Evolutionary conservation across 2,113 vertebrate species (phyloP).

Genomic region (Stictonetta naevosa): DNA sequence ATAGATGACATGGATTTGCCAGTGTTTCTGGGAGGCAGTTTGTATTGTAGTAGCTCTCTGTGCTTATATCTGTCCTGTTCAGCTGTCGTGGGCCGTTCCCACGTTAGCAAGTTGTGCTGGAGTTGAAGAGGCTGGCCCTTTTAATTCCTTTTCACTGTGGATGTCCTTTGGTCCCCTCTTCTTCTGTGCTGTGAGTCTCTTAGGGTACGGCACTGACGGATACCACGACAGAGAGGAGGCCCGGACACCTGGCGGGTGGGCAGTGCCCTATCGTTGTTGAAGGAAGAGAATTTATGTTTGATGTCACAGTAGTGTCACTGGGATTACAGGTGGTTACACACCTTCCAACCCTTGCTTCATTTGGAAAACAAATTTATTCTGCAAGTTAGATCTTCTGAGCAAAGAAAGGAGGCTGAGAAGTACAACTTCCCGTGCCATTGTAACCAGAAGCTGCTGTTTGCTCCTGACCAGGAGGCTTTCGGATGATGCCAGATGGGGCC

Average conservation of each 20-base stretch:
- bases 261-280: not conserved
- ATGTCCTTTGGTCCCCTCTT: not conserved
- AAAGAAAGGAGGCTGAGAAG: not conserved
- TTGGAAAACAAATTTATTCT: not conserved
- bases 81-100: not conserved
- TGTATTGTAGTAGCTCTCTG: not conserved
- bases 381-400: not conserved
- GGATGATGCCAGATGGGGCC: slow-evolving; percentile 65
- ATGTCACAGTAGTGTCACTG: not conserved
- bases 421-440: not conserved
- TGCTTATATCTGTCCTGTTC: not conserved
- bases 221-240: not conserved
- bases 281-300: not conserved
- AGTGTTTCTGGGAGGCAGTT: not conserved
- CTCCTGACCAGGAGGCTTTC: slow-evolving; percentile 31
- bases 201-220: not conserved
- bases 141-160: not conserved
- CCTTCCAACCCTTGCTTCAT: not conserved
- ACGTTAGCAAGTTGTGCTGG: not conserved
- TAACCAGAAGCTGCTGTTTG: slow-evolving; percentile 51
- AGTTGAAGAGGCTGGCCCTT: not conserved
- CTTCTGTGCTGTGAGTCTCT: not conserved
- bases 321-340: not conserved
- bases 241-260: not conserved
- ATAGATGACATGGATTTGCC: not conserved